Conservation (phyloP, 2,888 invertebrate species). For the Timandra comae region DNA sequence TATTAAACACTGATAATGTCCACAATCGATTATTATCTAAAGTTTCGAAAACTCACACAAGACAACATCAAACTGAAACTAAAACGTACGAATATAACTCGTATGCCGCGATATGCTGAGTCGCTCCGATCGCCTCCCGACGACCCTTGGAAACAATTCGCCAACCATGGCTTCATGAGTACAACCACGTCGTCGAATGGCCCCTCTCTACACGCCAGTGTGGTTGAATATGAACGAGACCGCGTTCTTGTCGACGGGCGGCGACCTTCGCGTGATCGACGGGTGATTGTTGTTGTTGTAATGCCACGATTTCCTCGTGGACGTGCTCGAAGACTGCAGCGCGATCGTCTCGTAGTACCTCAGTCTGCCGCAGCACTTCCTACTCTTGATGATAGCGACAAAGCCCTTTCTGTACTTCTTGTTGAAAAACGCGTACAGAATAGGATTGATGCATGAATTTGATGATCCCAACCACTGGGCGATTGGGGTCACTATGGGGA, state of each 20-base stretch:
- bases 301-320: conserved; percentile 90
- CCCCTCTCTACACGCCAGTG: conserved; percentile 79
- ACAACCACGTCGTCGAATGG: conserved; percentile 30
- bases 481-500: conserved; percentile 89
- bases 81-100: conserved; percentile 46
- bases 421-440: conserved; percentile 96
- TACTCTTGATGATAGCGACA: conserved; percentile 89
- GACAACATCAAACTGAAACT: conserved; percentile 62
- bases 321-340: conserved; percentile 89
- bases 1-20: conserved; percentile 34
- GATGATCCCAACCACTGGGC: conserved; percentile 96
- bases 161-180: conserved; percentile 32
- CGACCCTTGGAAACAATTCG: conserved; percentile 26
- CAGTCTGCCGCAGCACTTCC: conserved; percentile 89
- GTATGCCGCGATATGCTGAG: conserved; percentile 57
- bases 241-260: conserved; percentile 67
- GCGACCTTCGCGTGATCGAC: conserved; percentile 76
- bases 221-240: conserved; percentile 81
- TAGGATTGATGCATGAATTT: conserved; percentile 96
- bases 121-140: conserved; percentile 28
- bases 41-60: conserved; percentile 36
- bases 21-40: conserved; percentile 19
- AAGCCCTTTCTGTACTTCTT: conserved; percentile 95
- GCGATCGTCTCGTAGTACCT: conserved; percentile 92
- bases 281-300: conserved; percentile 83